A percentile compares a stretch with the other conserved stretches of the same genome.
These are phyloP conservation scores for Dascillus cervinus DNA, from an alignment of 2,888 invertebrate species.

Conservation along the genomic window DNA sequence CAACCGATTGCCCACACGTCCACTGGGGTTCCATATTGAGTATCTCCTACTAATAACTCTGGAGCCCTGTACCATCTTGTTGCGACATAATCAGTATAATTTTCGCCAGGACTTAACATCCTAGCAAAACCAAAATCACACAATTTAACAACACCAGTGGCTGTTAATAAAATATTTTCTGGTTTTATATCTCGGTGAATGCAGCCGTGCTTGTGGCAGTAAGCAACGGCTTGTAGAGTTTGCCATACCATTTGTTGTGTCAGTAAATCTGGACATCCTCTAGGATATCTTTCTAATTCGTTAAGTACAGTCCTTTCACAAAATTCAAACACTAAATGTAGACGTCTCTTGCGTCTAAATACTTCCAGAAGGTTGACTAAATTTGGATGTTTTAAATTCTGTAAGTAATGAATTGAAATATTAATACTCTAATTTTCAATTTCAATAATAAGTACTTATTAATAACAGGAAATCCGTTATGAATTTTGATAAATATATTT, in stretches of 20 bases:
- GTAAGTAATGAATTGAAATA: too few relatives aligned
- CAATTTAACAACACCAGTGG: slow-evolving; percentile 88
- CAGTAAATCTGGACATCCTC: slow-evolving; percentile 84
- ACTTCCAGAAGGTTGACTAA: slow-evolving; percentile 96
- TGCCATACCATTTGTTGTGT: slow-evolving; percentile 94
- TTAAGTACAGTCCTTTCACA: slow-evolving; percentile 96
- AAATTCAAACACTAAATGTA: slow-evolving; percentile 97
- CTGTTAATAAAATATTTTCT: slow-evolving; percentile 93
- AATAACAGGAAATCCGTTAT: too few relatives aligned
- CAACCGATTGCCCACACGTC: slow-evolving; percentile 99
- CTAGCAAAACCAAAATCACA: slow-evolving; percentile 99
- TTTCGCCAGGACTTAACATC: slow-evolving; percentile 92
- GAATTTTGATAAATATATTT: too few relatives aligned
- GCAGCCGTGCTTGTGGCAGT: slow-evolving; percentile 94
- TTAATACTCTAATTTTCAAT: too few relatives aligned
- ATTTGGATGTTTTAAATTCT: slow-evolving; percentile 98
- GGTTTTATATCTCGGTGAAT: slow-evolving; percentile 98
- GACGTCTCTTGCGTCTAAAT: slow-evolving; percentile 87
- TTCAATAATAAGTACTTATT: too few relatives aligned
- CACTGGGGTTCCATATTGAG: slow-evolving; percentile 83
- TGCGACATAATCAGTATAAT: slow-evolving; percentile 98
- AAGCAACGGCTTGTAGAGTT: slow-evolving; percentile 88
- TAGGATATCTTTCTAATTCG: slow-evolving; percentile 89
- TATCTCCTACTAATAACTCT: slow-evolving; percentile 94
- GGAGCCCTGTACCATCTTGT: slow-evolving; percentile 98